These are phyloP conservation scores for Gyrodactylus salaris DNA, from an alignment of 1,140 invertebrate genomes.

Conservation along the genomic window DNA sequence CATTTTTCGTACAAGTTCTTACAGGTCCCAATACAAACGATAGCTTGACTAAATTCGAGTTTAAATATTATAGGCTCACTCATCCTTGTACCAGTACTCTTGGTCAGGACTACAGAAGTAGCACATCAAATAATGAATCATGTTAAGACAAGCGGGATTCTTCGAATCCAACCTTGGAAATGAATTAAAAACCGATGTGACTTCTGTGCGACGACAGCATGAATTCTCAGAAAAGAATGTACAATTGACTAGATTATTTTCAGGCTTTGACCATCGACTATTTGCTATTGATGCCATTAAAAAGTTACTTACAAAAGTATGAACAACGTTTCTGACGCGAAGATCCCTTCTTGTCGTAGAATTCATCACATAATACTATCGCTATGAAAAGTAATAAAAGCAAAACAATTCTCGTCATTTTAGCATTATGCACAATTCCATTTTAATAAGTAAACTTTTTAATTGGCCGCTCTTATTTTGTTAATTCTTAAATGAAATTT, in stretches of 20 bases:
- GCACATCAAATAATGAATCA: slow-evolving; percentile 21
- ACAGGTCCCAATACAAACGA: slow-evolving; percentile 18
- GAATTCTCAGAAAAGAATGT: slow-evolving; percentile 18
- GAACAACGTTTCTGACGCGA: background rate
- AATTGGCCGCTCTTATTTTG: too few species aligned
- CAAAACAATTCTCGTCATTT: too few species aligned
- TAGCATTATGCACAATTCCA: too few species aligned
- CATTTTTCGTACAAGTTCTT: slow-evolving; percentile 15
- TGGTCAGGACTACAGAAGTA: slow-evolving; percentile 21
- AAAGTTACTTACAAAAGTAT: background rate
- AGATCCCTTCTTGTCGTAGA: background rate
- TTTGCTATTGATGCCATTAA: slow-evolving; percentile 11
- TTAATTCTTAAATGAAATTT: too few species aligned
- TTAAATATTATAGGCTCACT: background rate
- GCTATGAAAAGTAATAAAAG: too few species aligned
- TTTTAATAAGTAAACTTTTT: too few species aligned
- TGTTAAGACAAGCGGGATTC: slow-evolving; percentile 14
- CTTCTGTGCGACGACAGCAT: slow-evolving; percentile 21
- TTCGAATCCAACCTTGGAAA: slow-evolving; percentile 17
- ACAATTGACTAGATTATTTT: slow-evolving; percentile 18
- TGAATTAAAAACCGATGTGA: slow-evolving; percentile 19
- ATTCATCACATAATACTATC: too few species aligned
- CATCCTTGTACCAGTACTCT: slow-evolving; percentile 15
- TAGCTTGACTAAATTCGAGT: slow-evolving; percentile 13
- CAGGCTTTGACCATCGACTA: slow-evolving; percentile 12